Conservation (phyloP, 1,140 invertebrate species). For the Trichonephila clavata region DNA sequence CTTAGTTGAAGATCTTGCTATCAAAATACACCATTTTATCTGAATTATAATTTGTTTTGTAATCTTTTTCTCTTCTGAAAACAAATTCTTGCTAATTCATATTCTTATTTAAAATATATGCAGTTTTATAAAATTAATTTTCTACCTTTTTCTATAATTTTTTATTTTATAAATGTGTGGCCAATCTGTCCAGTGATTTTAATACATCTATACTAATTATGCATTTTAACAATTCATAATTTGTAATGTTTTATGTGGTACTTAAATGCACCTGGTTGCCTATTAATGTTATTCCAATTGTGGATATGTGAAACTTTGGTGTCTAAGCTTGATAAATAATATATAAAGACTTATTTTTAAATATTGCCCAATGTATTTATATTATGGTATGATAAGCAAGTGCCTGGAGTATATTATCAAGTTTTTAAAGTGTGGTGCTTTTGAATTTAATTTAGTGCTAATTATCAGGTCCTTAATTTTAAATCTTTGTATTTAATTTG, state of each 20-base stretch:
- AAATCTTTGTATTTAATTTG: too few species aligned
- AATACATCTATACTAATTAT: not conserved
- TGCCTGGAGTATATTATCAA: slow-evolving; percentile 57
- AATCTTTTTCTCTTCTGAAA: too few species aligned
- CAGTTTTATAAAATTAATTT: too few species aligned
- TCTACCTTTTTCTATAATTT: not conserved
- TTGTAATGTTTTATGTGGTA: slow-evolving; percentile 5
- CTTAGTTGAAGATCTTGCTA: too few species aligned
- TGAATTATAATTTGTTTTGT: too few species aligned
- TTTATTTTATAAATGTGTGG: not conserved
- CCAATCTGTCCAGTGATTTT: not conserved
- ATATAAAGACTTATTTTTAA: slow-evolving; percentile 57
- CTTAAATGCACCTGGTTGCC: not conserved
- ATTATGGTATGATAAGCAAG: slow-evolving; percentile 50
- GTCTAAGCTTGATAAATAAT: slow-evolving; percentile 33
- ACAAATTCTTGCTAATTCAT: not conserved
- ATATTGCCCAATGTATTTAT: slow-evolving; percentile 52
- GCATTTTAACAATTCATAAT: not conserved
- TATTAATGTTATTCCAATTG: not conserved
- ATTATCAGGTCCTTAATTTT: not conserved
- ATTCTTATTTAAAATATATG: too few species aligned
- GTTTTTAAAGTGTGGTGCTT: slow-evolving; percentile 65
- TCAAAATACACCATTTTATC: too few species aligned
- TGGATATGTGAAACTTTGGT: slow-evolving; percentile 16
- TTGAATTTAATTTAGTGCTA: slow-evolving; percentile 41